Percentiles rank a stretch among this genome's conserved stretches.
Conservation (phyloP, 2,113 vertebrate species). For the Verasper variegatus region DNA sequence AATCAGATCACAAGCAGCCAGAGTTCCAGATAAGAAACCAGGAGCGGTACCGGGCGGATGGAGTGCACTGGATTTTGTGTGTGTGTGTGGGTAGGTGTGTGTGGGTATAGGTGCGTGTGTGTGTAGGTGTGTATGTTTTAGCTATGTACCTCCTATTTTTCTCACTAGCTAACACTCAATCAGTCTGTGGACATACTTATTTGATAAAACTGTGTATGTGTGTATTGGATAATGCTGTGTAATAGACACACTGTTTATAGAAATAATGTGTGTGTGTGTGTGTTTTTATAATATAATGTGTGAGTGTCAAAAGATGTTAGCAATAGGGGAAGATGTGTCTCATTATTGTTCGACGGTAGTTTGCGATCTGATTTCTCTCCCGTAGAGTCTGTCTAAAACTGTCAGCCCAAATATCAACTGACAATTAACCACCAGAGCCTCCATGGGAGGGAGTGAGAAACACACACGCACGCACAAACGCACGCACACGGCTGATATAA, state of each 20-base stretch:
- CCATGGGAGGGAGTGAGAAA: slow-evolving; percentile 34
- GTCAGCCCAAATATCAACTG: slow-evolving; percentile 76
- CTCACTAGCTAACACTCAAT: slow-evolving; percentile 35
- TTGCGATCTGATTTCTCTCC: slow-evolving; percentile 66
- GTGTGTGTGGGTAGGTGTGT: background rate
- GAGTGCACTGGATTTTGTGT: slow-evolving; percentile 44
- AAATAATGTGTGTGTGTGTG: slow-evolving; percentile 12
- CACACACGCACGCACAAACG: background rate
- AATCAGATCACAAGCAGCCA: slow-evolving; percentile 72
- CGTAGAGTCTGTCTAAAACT: slow-evolving; percentile 64
- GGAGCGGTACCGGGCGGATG: slow-evolving; percentile 39
- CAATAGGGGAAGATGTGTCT: slow-evolving; percentile 71
- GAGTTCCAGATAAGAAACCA: slow-evolving; percentile 65
- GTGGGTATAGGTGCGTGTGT: background rate
- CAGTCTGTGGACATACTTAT: slow-evolving; percentile 34
- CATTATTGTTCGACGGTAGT: slow-evolving; percentile 62
- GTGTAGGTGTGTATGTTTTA: slow-evolving; percentile 9
- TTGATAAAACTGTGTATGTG: slow-evolving; percentile 34
- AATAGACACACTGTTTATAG: background rate
- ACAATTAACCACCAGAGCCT: slow-evolving; percentile 71
- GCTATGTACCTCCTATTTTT: slow-evolving; percentile 45
- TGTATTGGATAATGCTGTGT: background rate
- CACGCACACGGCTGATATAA: slow-evolving; percentile 63
- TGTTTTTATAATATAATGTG: slow-evolving; percentile 18
- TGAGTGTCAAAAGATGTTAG: slow-evolving; percentile 59